Evolutionary conservation across 2,888 invertebrate genomes (phyloP).

Genomic region (Sphaerophoria rueppellii): DNA sequence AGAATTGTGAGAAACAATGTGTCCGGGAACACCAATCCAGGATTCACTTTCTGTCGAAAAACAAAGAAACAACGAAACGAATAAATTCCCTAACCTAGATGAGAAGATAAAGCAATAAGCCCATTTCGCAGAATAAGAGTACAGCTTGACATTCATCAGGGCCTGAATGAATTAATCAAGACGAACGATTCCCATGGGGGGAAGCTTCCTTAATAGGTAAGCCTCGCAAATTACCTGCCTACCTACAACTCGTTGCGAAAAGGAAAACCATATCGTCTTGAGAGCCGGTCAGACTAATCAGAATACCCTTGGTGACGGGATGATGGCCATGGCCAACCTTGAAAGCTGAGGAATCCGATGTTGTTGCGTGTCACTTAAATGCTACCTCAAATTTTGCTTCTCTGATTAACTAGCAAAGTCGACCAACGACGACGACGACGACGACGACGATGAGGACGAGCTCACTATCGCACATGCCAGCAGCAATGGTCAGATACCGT

Average conservation of each 20-base stretch:
- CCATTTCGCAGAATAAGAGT: constrained; percentile 43
- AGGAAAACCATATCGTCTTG: constrained; percentile 53
- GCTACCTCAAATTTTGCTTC: constrained; percentile 58
- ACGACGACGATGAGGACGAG: constrained; percentile 1
- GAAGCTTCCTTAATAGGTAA: constrained; percentile 26
- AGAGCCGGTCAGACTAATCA: constrained; percentile 56
- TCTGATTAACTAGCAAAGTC: constrained; percentile 35
- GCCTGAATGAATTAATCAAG: constrained; percentile 66
- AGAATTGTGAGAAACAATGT: constrained; percentile 16
- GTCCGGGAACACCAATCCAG: not conserved
- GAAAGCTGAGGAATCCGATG: constrained; percentile 72
- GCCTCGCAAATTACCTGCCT: constrained; percentile 38
- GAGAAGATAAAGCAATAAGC: constrained; percentile 35
- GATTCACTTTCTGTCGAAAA: constrained; percentile 2
- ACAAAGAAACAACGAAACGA: no score
- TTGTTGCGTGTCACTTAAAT: constrained; percentile 73
- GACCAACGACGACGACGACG: not conserved
- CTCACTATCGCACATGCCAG: constrained; percentile 68
- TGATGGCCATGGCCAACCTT: constrained; percentile 52
- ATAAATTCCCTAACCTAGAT: not conserved
- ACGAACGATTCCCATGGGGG: constrained; percentile 60
- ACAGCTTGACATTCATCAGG: not conserved
- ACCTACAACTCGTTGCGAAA: not conserved
- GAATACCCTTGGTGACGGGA: constrained; percentile 39
- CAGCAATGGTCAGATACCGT: constrained; percentile 41